Evolutionary conservation across 2,113 vertebrate species (phyloP), one percentile per base, ranked within the genome.

Genomic region (Tetrax tetrax): DNA sequence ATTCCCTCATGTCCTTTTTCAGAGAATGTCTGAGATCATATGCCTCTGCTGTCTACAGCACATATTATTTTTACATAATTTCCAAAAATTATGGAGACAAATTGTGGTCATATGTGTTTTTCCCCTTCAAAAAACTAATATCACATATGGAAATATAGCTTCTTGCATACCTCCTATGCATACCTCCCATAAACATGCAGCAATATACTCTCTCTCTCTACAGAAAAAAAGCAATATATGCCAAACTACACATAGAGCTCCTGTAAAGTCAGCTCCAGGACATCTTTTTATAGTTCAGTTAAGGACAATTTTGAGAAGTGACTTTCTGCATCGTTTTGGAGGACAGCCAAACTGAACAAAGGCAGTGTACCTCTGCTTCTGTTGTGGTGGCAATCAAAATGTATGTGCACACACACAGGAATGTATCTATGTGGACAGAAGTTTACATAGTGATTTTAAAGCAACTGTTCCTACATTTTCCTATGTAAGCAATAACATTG

Each of bases 241-340:
- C 47, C 23, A 63, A 70, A 80, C 14, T 41, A 50, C 8, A 80
- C 70, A 74, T n/a, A 64, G 4, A 1, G 38, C 51, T 89, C 45
- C 69, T 28, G 28, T 27, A 68, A 64, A 76, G 48, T 37, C 41
- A 29, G 50, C 38, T 83, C 35, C 60, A 83, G 83, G 88, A 86
- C 64, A 76, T 12, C 50, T 91, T 89, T 64, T 37, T 64, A 22
- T 20, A 56, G 90, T 70, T 95, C 93, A 81, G 64, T 45, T 92
- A 70, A 89, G 88, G 80, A 93, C 13, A 82, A 53, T 64, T 84
- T 75, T 54, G 24, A 91, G 45, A 77, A 80, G 7, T 71, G 76
- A 71, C 43, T 88, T 96, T 83, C 85, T 74, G 28, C 33, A 25
- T 75, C 3, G n/a, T 54, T 96, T 37, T 90, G 90, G 90, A 92